These are phyloP conservation scores for Prenolepis imparis DNA, from an alignment of 2,888 invertebrate genomes.

Conservation along the genomic window DNA sequence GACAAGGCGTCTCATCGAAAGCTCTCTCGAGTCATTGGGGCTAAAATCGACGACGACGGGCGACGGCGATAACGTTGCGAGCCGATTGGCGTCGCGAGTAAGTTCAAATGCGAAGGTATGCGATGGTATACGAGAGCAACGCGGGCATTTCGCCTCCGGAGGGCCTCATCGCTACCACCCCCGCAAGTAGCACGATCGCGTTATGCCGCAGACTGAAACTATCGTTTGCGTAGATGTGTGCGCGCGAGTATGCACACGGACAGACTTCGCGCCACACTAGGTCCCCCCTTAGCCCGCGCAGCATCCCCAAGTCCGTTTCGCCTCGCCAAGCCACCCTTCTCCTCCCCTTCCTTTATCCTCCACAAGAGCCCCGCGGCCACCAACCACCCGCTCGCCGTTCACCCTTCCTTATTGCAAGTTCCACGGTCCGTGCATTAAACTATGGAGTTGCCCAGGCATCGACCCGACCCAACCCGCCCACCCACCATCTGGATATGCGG, in stretches of 20 bases:
- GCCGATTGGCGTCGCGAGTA: conserved; percentile 48
- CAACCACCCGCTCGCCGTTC: conserved; percentile 62
- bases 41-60: conserved; percentile 26
- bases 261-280: conserved; percentile 60
- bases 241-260: conserved; percentile 65
- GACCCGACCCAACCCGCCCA: conserved; percentile 82
- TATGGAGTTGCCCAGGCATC: conserved; percentile 85
- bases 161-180: conserved; percentile 71
- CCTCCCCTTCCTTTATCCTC: conserved; percentile 66
- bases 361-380: conserved; percentile 53
- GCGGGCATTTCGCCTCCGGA: conserved; percentile 75
- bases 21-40: conserved; percentile 34
- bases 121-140: conserved; percentile 73
- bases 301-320: conserved; percentile 43
- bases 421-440: conserved; percentile 85
- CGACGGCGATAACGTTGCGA: conserved; percentile 21
- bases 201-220: conserved; percentile 78
- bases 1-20: not conserved
- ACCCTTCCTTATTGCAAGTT: conserved; percentile 86
- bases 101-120: conserved; percentile 69
- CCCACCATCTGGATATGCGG: conserved; percentile 84
- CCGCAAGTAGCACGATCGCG: conserved; percentile 81
- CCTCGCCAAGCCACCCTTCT: conserved; percentile 59
- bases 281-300: conserved; percentile 38
- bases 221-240: conserved; percentile 67